Evolutionary conservation across 2,113 vertebrate genomes (phyloP).

Genomic region (Aramus guarauna): DNA sequence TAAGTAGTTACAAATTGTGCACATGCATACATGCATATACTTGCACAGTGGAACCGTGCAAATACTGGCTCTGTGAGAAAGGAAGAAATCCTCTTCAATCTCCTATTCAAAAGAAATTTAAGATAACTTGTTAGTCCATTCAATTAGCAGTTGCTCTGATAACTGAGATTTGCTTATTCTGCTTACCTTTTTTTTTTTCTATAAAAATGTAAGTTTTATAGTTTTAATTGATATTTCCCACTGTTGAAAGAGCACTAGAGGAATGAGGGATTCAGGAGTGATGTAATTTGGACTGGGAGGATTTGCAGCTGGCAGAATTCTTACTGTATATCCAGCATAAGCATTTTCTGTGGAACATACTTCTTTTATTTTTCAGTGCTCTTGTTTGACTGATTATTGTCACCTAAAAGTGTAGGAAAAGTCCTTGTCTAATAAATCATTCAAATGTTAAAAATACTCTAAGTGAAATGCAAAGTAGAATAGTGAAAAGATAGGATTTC

Average conservation of each 20-base stretch:
- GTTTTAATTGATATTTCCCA: not conserved
- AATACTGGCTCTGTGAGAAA: not conserved
- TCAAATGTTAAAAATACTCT: not conserved
- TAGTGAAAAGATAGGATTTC: not conserved
- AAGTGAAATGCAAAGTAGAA: not conserved
- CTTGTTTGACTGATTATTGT: not conserved
- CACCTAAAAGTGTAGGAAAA: not conserved
- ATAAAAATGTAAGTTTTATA: not conserved
- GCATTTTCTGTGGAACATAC: not conserved
- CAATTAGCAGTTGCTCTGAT: not conserved
- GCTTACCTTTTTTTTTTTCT: not conserved
- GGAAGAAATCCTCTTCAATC: not conserved
- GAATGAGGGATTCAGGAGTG: not conserved
- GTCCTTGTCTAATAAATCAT: not conserved
- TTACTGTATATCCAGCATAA: not conserved
- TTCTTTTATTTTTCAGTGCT: not conserved
- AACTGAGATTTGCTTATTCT: not conserved
- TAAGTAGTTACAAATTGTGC: not conserved
- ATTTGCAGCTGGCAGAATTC: not conserved
- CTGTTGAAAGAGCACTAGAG: not conserved
- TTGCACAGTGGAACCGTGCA: not conserved
- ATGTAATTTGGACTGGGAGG: not conserved
- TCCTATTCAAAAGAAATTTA: not conserved
- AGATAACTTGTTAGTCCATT: not conserved
- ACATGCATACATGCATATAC: not conserved